Evolutionary conservation across 2,113 vertebrate species (phyloP).

Genomic region (Cyphomyrus discorhynchus): DNA sequence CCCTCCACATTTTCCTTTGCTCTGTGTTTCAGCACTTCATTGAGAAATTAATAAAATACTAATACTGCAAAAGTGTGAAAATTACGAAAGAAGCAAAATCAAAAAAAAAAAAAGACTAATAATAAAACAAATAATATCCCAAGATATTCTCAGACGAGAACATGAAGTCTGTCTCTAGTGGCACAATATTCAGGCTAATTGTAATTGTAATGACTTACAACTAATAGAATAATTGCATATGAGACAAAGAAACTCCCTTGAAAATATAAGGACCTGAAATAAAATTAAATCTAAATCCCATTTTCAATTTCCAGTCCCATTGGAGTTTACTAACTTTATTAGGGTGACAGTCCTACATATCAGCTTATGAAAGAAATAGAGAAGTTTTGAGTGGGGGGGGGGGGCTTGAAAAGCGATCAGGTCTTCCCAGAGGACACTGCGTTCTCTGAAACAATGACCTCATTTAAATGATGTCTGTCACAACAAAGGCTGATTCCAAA

Average conservation of each 20-base stretch:
- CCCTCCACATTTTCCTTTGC: neutral
- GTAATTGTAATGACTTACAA: constrained; percentile 13
- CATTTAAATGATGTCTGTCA: constrained; percentile 30
- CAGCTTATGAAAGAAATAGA: constrained; percentile 15
- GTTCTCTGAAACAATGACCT: constrained; percentile 19
- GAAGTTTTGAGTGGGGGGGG: neutral
- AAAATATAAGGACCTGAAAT: constrained; percentile 13
- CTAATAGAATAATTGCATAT: constrained; percentile 16
- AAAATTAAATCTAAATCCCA: constrained; percentile 23
- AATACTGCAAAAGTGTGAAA: neutral
- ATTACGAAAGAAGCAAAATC: neutral
- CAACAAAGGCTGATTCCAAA: constrained; percentile 20
- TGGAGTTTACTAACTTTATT: constrained; percentile 21
- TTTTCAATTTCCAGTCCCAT: constrained; percentile 24
- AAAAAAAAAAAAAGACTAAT: neutral
- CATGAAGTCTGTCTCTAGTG: neutral
- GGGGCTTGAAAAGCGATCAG: constrained; percentile 8
- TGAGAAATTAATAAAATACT: neutral
- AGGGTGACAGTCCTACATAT: constrained; percentile 12
- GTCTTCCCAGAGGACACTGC: constrained; percentile 18
- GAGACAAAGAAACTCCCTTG: constrained; percentile 12
- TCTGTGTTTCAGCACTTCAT: neutral
- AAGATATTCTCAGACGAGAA: neutral
- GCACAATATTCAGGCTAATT: constrained; percentile 12
- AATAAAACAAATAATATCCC: neutral